Evolutionary conservation across 2,797 vertebrate species (phyloP).

Genomic region (Hylomyscus alleni): DNA sequence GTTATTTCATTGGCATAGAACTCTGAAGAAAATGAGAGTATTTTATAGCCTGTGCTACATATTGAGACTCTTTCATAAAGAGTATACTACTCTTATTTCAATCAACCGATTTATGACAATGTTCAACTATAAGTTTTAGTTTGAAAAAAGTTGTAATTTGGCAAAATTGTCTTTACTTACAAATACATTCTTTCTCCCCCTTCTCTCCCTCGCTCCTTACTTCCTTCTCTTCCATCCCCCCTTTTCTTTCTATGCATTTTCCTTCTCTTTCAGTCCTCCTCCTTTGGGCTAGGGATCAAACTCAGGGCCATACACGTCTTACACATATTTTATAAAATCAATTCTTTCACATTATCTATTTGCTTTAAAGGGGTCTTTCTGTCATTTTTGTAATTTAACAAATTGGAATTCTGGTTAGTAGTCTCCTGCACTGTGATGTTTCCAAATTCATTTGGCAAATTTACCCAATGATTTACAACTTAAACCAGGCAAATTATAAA

Average conservation of each 20-base stretch:
- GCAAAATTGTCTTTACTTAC: neutral
- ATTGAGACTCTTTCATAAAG: neutral
- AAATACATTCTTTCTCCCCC: neutral
- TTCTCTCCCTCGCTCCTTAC: neutral
- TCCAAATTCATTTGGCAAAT: conserved; percentile 49
- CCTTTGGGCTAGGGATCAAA: neutral
- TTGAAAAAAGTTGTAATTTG: neutral
- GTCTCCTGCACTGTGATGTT: neutral
- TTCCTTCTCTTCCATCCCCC: neutral
- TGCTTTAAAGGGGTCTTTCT: conserved; percentile 13
- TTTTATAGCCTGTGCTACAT: neutral
- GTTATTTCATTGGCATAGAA: conserved; percentile 32
- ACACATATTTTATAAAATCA: neutral
- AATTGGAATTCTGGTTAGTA: conserved; percentile 38
- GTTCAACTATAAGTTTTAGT: conserved; percentile 8
- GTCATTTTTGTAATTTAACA: neutral
- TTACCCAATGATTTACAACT: conserved; percentile 1
- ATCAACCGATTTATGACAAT: neutral
- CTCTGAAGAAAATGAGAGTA: neutral
- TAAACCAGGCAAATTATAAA: conserved; percentile 67
- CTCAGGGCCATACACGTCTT: neutral
- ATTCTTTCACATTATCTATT: neutral
- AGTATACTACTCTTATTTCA: neutral
- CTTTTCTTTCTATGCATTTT: neutral
- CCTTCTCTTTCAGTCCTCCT: too few species aligned